Conservation (phyloP, 2,113 vertebrate genomes). For the Atherinomorus stipes region DNA sequence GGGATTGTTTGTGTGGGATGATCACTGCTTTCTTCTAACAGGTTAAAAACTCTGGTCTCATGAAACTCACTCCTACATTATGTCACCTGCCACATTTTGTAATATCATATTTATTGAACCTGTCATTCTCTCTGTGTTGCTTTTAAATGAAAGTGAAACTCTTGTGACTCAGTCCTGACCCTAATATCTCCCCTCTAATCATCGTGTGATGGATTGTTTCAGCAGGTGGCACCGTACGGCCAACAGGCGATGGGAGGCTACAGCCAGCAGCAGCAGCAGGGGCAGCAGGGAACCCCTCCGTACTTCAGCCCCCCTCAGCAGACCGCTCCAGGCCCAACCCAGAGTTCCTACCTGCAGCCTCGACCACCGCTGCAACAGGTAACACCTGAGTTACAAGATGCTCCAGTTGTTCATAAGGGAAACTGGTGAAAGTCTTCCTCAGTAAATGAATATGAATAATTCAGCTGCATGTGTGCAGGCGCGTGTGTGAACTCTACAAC, state of each 20-base stretch:
- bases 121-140: neutral
- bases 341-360: slow-evolving; percentile 89
- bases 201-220: slow-evolving; percentile 71
- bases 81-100: slow-evolving; percentile 5
- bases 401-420: neutral
- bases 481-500: too few species aligned
- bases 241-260: slow-evolving; percentile 87
- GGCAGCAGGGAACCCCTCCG: slow-evolving; percentile 88
- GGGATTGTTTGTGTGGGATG: slow-evolving; percentile 17
- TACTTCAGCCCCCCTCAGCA: slow-evolving; percentile 95
- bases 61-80: neutral
- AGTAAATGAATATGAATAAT: neutral
- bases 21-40: slow-evolving; percentile 8
- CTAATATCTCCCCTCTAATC: slow-evolving; percentile 39
- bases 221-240: slow-evolving; percentile 93
- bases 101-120: slow-evolving; percentile 13
- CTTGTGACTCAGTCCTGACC: slow-evolving; percentile 23
- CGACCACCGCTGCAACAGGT: slow-evolving; percentile 93
- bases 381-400: slow-evolving; percentile 59
- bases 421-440: neutral
- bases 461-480: too few species aligned
- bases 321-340: slow-evolving; percentile 86
- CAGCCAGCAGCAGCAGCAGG: slow-evolving; percentile 62
- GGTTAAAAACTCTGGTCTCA: too few species aligned
- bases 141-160: slow-evolving; percentile 36